Conservation (phyloP, 2,113 vertebrate species). For the Hippolais icterina region DNA sequence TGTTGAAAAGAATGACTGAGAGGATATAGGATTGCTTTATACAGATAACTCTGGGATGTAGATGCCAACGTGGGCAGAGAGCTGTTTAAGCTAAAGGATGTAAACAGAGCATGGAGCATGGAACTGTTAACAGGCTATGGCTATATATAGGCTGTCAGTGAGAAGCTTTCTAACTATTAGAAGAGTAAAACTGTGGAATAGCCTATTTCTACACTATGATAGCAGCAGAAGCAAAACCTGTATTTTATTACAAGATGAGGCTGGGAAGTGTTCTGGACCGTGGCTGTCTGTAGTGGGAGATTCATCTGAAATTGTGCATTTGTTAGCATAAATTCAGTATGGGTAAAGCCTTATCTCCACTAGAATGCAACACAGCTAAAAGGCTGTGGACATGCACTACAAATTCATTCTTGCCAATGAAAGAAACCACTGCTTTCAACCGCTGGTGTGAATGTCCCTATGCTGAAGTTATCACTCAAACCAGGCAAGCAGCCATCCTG, state of each 20-base stretch:
- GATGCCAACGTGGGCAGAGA: neutral
- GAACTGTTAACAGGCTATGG: neutral
- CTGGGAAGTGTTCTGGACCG: neutral
- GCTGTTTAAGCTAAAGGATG: neutral
- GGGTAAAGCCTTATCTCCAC: neutral
- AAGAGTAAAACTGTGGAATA: neutral
- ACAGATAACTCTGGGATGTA: neutral
- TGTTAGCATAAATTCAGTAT: neutral
- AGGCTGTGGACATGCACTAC: neutral
- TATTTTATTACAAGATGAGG: neutral
- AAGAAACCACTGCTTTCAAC: neutral
- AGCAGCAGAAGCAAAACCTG: accelerated
- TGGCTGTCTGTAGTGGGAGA: neutral
- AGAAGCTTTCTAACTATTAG: neutral
- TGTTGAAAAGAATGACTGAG: neutral
- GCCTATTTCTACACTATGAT: neutral
- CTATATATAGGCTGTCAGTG: neutral
- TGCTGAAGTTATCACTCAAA: neutral
- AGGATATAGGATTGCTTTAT: neutral
- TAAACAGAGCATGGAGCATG: neutral
- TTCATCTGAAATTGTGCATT: neutral
- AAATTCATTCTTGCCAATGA: neutral
- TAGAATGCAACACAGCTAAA: neutral
- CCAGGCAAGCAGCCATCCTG: neutral
- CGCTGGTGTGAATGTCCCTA: neutral